Conservation (phyloP, 2,113 vertebrate genomes). For the Perognathus longimembris region DNA sequence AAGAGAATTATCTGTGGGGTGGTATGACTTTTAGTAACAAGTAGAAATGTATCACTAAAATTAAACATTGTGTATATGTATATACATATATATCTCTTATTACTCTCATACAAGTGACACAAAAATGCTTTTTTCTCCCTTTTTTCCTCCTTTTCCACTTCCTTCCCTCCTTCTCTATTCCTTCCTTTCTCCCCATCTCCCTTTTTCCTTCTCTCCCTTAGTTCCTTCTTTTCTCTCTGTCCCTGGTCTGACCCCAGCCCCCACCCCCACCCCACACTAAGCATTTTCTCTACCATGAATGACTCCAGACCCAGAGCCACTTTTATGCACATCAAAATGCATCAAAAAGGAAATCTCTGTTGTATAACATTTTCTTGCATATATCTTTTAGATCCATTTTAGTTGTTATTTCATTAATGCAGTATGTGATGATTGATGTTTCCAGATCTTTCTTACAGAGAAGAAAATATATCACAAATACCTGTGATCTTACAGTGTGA, state of each 20-base stretch:
- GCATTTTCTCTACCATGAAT: not conserved
- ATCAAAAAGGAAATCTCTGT: not conserved
- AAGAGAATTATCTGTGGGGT: not conserved
- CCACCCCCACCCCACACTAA: not conserved
- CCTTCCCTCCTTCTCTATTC: no score
- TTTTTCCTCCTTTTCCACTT: not conserved
- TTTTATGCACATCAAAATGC: not conserved
- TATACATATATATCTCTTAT: no score
- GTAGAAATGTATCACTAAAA: not conserved
- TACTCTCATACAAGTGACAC: not conserved
- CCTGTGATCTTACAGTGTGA: not conserved
- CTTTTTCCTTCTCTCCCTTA: no score
- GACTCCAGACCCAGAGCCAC: not conserved
- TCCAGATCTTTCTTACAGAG: not conserved
- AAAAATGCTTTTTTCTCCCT: not conserved
- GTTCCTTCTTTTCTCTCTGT: no score
- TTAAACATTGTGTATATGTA: not conserved
- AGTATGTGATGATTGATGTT: fast-evolving
- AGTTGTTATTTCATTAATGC: not conserved
- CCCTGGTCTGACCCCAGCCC: no score
- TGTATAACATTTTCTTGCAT: not conserved
- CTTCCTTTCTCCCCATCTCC: not conserved
- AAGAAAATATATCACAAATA: not conserved
- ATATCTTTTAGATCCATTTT: not conserved
- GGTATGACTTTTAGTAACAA: not conserved